Base-by-base conservation (phyloP, 2,113 vertebrate genomes). In the Thamnophis sirtalis region DNA sequence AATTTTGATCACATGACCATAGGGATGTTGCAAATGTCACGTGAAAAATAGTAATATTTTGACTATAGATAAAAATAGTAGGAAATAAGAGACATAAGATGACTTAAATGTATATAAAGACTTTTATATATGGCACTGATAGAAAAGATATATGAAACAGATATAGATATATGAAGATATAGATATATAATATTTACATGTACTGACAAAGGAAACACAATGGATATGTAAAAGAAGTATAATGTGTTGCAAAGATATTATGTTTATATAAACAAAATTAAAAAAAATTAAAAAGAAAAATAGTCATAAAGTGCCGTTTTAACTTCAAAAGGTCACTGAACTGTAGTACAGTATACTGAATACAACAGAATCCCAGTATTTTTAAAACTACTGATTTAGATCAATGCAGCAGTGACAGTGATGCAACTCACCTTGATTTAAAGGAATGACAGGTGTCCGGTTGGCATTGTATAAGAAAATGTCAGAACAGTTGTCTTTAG, bases 391-490 rank as follows among this genome's bases (percentile, higher is more conserved):
- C 68, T 87, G 9, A 22, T 2, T 91, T n/a, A 58, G 0, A 26
- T 80, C 2, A 87, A 9, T 91, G 92, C 87, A 53, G 51, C 26
- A 38, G n/a, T 87, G 56, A 60, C 4, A 4, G 21, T 50, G 88
- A 93, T 92, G n/a, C 87, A 91, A 86, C 94, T 97, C 96, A 99
- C 99, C 99, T 98, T 99, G 99, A 96, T 99, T 99, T 93, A 99
- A 97, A 0, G 99, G 98, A 97, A 99, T 98, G 92, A 99, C 98
- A 96, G 99, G 99, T 95, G 99, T 98, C 95, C 99, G 94, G 96
- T 99, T 99, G 95, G 99, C 98, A 8, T 99, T 99, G 95, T 99
- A 99, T 93, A 99, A 96, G 95, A 99, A 99, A 96, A 99, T 98
- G 96, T 99, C 99, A 24, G 98, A 97, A 60, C 98, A 98, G n/a